A percentile compares a stretch with the other conserved stretches of the same genome.
Evolutionary conservation across 2,888 invertebrate species (phyloP).

Genomic region (Luperina testacea): DNA sequence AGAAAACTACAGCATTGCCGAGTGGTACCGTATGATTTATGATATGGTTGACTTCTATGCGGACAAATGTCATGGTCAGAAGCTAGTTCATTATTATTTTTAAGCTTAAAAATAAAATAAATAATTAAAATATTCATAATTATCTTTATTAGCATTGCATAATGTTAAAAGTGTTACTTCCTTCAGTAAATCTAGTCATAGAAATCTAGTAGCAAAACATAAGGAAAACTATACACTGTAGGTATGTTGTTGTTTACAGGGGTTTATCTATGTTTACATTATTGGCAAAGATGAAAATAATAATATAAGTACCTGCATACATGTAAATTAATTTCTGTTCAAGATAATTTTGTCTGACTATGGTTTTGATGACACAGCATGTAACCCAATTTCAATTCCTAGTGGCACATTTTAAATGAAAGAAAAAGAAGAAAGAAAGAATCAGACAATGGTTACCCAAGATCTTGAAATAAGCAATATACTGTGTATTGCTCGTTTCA

Average conservation of each 20-base stretch:
- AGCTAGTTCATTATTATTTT: background rate
- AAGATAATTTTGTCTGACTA: constrained; percentile 1
- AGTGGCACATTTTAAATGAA: no score
- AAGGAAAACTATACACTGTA: background rate
- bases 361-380: constrained; percentile 5
- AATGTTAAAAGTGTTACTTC: background rate
- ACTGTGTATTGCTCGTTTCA: no score
- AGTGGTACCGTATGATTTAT: background rate
- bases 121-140: background rate
- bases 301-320: background rate
- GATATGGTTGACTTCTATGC: background rate
- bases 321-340: background rate
- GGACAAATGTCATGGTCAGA: background rate
- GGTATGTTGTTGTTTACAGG: background rate
- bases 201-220: background rate
- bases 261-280: constrained; percentile 5
- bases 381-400: background rate
- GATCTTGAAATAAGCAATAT: background rate
- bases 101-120: background rate
- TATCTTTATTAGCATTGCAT: background rate
- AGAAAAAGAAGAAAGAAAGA: no score
- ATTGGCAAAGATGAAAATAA: background rate
- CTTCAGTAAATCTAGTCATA: background rate
- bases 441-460: background rate
- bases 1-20: background rate